Conservation (phyloP, 1,140 invertebrate species). For the Pogonus chalceus region DNA sequence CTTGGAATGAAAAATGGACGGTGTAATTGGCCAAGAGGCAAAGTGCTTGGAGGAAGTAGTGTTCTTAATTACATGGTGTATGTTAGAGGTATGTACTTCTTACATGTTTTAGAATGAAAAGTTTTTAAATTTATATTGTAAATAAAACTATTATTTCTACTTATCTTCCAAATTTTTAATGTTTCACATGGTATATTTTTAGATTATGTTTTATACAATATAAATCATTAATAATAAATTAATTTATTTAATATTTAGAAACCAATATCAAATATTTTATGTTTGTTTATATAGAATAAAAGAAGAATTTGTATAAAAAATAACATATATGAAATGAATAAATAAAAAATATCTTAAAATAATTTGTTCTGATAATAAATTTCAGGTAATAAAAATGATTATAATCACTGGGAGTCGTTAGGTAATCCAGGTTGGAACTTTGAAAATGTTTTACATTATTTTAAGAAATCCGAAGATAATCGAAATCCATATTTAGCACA, state of each 20-base stretch:
- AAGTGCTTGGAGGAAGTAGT: conserved; percentile 79
- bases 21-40: conserved; percentile 77
- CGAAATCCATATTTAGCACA: conserved; percentile 67
- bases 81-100: conserved; percentile 53
- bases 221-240: too few relatives aligned
- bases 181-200: too few relatives aligned
- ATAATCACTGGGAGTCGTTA: conserved; percentile 77
- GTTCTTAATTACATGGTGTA: conserved; percentile 95
- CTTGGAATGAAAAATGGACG: conserved; percentile 57
- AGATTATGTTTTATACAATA: too few relatives aligned
- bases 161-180: too few relatives aligned
- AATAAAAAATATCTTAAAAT: background rate
- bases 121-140: too few relatives aligned
- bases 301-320: too few relatives aligned
- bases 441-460: conserved; percentile 76
- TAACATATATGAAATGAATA: too few relatives aligned
- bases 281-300: too few relatives aligned
- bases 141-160: too few relatives aligned
- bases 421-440: conserved; percentile 88
- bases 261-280: too few relatives aligned
- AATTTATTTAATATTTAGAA: too few relatives aligned
- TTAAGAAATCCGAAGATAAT: conserved; percentile 83
- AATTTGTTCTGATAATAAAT: background rate
- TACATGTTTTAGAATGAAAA: too few relatives aligned
- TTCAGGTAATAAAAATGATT: conserved; percentile 58